Conservation (phyloP, 1,140 invertebrate species). For the Epicauta chinensis region DNA sequence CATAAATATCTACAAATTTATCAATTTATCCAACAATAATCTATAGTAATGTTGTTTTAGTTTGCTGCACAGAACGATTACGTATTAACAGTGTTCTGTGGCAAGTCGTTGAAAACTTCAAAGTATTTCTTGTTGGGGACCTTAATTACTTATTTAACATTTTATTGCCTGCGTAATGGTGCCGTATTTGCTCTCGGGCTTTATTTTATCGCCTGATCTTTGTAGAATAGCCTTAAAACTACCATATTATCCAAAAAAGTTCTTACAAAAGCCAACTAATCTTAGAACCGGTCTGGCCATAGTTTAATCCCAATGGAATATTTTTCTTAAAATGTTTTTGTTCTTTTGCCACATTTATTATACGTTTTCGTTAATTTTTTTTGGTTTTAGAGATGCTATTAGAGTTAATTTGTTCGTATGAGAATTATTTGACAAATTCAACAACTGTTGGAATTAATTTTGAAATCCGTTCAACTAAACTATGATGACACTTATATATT, state of each 20-base stretch:
- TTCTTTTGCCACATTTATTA: too few species aligned
- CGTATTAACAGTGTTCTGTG: constrained; percentile 11
- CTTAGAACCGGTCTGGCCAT: constrained; percentile 17
- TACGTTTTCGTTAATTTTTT: too few species aligned
- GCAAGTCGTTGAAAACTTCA: constrained; percentile 24
- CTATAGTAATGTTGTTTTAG: constrained; percentile 2
- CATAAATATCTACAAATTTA: not conserved
- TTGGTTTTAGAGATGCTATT: too few species aligned
- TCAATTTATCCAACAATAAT: not conserved
- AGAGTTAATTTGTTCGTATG: too few species aligned
- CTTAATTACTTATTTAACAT: constrained; percentile 35
- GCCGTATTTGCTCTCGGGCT: constrained; percentile 23
- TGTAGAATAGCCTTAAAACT: constrained; percentile 20
- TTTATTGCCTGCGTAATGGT: constrained; percentile 33
- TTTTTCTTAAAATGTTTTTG: constrained; percentile 19
- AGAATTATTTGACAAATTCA: too few species aligned
- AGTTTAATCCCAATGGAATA: constrained; percentile 19
- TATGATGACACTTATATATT: too few species aligned
- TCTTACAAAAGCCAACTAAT: constrained; percentile 22
- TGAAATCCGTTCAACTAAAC: too few species aligned
- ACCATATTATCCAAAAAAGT: constrained; percentile 23
- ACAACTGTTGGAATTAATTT: too few species aligned
- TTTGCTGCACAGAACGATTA: constrained; percentile 1
- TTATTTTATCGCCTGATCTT: constrained; percentile 23
- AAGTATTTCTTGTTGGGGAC: constrained; percentile 26